Evolutionary conservation across 2,113 vertebrate genomes (phyloP).

Genomic region (Peromyscus californicus): DNA sequence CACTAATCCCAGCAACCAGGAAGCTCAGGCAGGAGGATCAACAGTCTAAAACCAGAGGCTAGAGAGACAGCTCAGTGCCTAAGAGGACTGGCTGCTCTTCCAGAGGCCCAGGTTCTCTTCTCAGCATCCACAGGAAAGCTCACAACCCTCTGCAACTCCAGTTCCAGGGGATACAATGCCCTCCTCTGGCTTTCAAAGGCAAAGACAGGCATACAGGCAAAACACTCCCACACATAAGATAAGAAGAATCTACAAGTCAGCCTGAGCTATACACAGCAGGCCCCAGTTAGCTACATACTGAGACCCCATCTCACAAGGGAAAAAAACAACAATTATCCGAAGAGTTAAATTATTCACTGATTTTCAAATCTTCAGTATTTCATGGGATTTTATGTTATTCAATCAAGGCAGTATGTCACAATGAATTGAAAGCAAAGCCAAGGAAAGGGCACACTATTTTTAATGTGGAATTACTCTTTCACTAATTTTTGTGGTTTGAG

Average conservation of each 20-base stretch:
- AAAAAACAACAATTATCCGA: not conserved
- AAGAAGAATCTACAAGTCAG: not conserved
- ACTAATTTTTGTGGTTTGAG: not conserved
- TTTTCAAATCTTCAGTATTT: conserved; percentile 5
- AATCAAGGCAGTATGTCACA: not conserved
- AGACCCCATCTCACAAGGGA: not conserved
- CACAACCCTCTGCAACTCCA: not conserved
- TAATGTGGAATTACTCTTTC: not conserved
- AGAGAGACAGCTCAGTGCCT: not conserved
- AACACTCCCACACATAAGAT: not conserved
- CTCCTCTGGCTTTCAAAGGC: not conserved
- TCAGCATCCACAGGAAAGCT: no score
- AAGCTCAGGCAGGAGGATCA: not conserved
- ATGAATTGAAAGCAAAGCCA: not conserved
- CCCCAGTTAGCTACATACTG: not conserved
- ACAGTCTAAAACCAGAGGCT: not conserved
- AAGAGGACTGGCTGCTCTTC: not conserved
- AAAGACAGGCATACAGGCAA: not conserved
- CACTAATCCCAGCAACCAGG: not conserved
- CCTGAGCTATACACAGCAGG: not conserved
- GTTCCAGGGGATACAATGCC: not conserved
- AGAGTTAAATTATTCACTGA: conserved; percentile 2
- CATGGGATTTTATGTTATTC: not conserved
- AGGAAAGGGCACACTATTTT: not conserved
- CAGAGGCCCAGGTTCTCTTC: not conserved